Evolutionary conservation across 2,797 vertebrate genomes (phyloP).

Genomic region (Enteromius thamalakanensis): DNA sequence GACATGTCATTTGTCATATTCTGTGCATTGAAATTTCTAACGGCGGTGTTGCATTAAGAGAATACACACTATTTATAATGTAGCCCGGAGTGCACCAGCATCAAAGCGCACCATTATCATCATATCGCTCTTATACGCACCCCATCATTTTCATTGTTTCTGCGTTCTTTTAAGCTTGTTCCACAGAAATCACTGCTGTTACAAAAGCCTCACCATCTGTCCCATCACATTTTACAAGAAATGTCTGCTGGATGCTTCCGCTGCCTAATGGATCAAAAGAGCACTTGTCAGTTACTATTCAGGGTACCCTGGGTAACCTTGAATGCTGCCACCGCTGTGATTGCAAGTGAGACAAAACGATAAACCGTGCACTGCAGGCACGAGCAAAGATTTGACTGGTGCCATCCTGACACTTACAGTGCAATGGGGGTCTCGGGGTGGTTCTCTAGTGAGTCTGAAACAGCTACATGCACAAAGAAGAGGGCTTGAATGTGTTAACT

Average conservation of each 20-base stretch:
- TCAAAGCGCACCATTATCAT: slow-evolving; percentile 24
- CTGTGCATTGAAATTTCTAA: not conserved
- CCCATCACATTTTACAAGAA: slow-evolving; percentile 30
- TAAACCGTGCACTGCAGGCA: not conserved
- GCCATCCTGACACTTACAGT: not conserved
- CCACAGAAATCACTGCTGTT: slow-evolving; percentile 19
- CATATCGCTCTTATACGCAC: slow-evolving; percentile 10
- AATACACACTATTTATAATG: not conserved
- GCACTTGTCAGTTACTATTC: slow-evolving; percentile 35
- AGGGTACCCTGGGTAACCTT: slow-evolving; percentile 30
- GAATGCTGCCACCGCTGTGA: slow-evolving; percentile 4
- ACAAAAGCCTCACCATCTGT: slow-evolving; percentile 38
- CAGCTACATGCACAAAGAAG: not conserved
- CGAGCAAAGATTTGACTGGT: slow-evolving; percentile 31
- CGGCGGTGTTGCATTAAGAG: not conserved
- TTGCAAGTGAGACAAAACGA: slow-evolving; percentile 23
- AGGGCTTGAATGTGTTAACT: not conserved
- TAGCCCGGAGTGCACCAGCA: not conserved
- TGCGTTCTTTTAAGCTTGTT: slow-evolving; percentile 27
- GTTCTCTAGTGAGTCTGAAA: not conserved
- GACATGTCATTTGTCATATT: not conserved
- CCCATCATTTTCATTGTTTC: slow-evolving; percentile 14
- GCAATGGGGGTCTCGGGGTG: not conserved
- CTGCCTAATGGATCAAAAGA: slow-evolving; percentile 47
- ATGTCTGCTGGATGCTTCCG: slow-evolving; percentile 36